Base-by-base conservation (phyloP, 2,113 vertebrate species). In the Sylvia atricapilla region DNA sequence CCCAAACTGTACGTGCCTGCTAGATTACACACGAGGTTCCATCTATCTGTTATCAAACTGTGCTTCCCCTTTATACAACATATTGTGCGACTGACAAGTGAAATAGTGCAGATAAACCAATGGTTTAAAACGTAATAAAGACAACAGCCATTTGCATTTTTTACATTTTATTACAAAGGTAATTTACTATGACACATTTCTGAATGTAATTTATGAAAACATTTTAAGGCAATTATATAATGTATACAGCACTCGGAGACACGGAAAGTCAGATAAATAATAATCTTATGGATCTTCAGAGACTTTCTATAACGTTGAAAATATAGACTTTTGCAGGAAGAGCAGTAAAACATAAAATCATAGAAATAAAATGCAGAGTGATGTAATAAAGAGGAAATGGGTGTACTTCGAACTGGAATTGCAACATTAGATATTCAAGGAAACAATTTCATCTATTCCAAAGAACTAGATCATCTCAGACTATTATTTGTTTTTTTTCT, bases 31-130 rank as follows among this genome's bases (percentile, higher is more conserved):
- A 98, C 98, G 97, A 98, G 99, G 99, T 98, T 98, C 97, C 95
- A 97, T 98, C 98, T 98, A 98, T 98, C 97, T 97, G 98, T 98
- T 97, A 98, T 99, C 99, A 99, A 99, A 99, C 98, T 99, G 99
- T 98, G 98, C 98, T 97, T 98, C 98, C 98, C 98, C 98, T 96
- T 97, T 98, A 98, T 98, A 97, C 98, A 97, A 98, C 98, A 98
- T 98, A 98, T 98, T 98, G 98, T 98, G 97, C 97, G 97, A 98
- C 97, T 98, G 98, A 99, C 98, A 99, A 98, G 99, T 99, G 99
- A 99, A 99, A 99, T 99, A 99, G 99, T 99, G 98, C 99, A 99
- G 98, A 99, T 98, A 99, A 99, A 99, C 98, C 99, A 99, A 99
- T 99, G 99, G 99, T 98, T 99, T 99, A 99, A 98, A 99, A 98